Percentiles rank a stretch among this genome's conserved stretches.
phyloP scores from a whole-genome alignment of 2,888 invertebrate species.

The Busseola fusca region DNA sequence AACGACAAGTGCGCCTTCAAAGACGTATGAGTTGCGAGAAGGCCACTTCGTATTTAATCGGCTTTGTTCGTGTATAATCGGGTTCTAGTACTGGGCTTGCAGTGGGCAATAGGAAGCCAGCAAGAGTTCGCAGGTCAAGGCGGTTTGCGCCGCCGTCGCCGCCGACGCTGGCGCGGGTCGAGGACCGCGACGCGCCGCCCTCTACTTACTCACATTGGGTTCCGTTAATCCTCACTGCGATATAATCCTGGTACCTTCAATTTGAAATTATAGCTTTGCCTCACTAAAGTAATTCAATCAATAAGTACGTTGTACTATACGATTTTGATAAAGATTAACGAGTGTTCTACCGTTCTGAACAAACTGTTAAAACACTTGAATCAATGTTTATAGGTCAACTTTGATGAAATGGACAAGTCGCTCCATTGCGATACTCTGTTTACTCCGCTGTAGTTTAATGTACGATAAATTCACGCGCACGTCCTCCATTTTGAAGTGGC shows the following conservation, averaged over 20 bases:
- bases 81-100: constrained; percentile 73
- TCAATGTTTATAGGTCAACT: constrained; percentile 60
- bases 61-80: constrained; percentile 60
- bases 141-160: constrained; percentile 70
- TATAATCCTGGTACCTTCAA: constrained; percentile 64
- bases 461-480: constrained; percentile 43
- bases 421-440: constrained; percentile 38
- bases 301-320: constrained; percentile 21
- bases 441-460: constrained; percentile 44
- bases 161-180: constrained; percentile 73
- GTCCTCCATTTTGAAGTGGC: constrained; percentile 46
- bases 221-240: constrained; percentile 78
- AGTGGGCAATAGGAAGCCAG: constrained; percentile 75
- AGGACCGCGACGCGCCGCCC: constrained; percentile 76
- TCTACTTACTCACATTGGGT: constrained; percentile 78
- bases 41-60: constrained; percentile 54
- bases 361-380: constrained; percentile 58
- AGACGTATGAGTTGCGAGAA: constrained; percentile 33
- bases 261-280: constrained; percentile 42
- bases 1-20: constrained; percentile 24
- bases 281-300: constrained; percentile 35
- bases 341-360: constrained; percentile 40
- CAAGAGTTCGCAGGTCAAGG: constrained; percentile 82
- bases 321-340: constrained; percentile 41
- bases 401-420: constrained; percentile 44